A percentile compares a stretch with the other conserved stretches of the same genome.
Evolutionary conservation across 1,140 invertebrate genomes (phyloP).

Genomic region (Lasioglossum baleicum): DNA sequence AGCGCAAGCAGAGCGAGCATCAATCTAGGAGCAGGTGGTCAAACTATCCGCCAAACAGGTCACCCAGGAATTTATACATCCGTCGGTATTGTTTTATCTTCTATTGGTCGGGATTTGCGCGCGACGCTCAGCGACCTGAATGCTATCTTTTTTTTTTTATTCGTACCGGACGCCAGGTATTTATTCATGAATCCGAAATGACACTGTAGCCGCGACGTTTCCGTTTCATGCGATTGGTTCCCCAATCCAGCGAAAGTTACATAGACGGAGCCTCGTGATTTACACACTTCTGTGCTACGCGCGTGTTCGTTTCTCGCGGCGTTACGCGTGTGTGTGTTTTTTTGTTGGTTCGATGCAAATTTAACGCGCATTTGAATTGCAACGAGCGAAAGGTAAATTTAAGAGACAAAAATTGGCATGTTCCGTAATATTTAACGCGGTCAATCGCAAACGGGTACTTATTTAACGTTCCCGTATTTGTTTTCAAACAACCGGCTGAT

Average conservation of each 20-base stretch:
- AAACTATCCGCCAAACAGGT: constrained; percentile 53
- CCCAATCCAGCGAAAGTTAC: constrained; percentile 33
- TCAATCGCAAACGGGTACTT: background rate
- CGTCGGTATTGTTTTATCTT: constrained; percentile 55
- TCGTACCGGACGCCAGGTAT: constrained; percentile 37
- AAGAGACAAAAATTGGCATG: constrained; percentile 11
- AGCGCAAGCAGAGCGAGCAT: constrained; percentile 31
- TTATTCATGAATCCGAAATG: constrained; percentile 65
- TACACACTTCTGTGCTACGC: background rate
- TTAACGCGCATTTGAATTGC: constrained; percentile 51
- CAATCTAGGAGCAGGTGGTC: constrained; percentile 65
- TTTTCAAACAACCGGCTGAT: background rate
- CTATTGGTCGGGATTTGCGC: constrained; percentile 51
- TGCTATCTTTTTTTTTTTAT: constrained; percentile 16
- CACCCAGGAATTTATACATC: constrained; percentile 58
- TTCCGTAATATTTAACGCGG: constrained; percentile 2
- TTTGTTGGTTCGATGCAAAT: constrained; percentile 45
- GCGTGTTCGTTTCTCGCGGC: background rate
- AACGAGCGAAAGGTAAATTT: constrained; percentile 31
- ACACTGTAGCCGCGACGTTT: constrained; percentile 50
- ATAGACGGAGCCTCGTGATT: constrained; percentile 33
- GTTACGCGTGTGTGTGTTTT: background rate
- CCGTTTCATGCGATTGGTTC: constrained; percentile 47
- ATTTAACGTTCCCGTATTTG: constrained; percentile 16
- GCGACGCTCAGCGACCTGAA: constrained; percentile 20